phyloP scores from a whole-genome alignment of 2,888 invertebrate genomes.

The Philereme transversata region DNA sequence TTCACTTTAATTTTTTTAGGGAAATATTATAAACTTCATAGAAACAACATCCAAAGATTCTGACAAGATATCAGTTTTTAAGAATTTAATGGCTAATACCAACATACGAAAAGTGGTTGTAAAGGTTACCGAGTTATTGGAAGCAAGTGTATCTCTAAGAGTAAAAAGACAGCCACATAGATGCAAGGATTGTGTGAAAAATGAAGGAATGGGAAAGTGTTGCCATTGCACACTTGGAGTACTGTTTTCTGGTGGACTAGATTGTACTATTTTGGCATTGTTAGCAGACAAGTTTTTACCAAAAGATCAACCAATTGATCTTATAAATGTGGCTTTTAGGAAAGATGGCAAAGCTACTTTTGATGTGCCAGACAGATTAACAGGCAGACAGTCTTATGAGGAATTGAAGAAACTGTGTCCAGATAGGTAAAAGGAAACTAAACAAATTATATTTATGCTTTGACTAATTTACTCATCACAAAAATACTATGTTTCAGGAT shows the following conservation, averaged over 20 bases:
- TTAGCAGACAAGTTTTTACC: conserved; percentile 89
- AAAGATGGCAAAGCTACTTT: conserved; percentile 73
- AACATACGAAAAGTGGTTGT: conserved; percentile 68
- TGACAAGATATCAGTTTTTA: conserved; percentile 63
- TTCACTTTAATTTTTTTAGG: conserved; percentile 51
- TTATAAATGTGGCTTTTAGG: conserved; percentile 97
- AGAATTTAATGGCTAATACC: conserved; percentile 62
- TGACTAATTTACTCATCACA: too few species aligned
- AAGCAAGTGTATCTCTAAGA: conserved; percentile 84
- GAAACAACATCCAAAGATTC: conserved; percentile 47
- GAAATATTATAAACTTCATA: conserved; percentile 54
- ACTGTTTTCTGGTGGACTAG: conserved; percentile 98
- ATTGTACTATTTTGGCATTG: conserved; percentile 95
- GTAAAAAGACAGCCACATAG: conserved; percentile 84
- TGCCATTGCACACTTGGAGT: conserved; percentile 89
- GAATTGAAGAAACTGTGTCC: conserved; percentile 89
- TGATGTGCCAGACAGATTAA: conserved; percentile 93
- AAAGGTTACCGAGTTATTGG: conserved; percentile 77
- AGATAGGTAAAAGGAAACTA: conserved; percentile 62
- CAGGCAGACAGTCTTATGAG: conserved; percentile 87
- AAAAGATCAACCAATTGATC: conserved; percentile 89
- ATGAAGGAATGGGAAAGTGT: conserved; percentile 56
- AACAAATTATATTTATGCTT: neutral
- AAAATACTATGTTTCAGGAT: conserved; percentile 67
- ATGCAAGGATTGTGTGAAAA: conserved; percentile 84